These are phyloP conservation scores for Chrysemys picta DNA, from an alignment of 2,113 vertebrate species.

Conservation along the genomic window DNA sequence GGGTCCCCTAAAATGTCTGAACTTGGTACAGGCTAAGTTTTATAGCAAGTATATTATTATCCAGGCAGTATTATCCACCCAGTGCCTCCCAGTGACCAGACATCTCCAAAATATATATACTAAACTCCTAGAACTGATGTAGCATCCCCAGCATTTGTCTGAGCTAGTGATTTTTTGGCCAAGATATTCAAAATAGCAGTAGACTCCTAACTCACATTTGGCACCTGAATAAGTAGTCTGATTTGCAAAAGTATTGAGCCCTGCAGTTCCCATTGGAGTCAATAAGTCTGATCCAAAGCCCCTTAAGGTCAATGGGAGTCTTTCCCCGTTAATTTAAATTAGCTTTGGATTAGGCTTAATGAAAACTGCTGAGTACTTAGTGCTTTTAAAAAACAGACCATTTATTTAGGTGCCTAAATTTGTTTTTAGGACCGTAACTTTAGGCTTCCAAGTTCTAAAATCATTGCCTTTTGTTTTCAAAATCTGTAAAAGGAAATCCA, in stretches of 20 bases:
- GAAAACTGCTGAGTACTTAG: not conserved
- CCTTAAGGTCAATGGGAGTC: not conserved
- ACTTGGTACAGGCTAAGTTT: not conserved
- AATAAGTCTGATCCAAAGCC: not conserved
- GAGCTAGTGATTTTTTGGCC: not conserved
- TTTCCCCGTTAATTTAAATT: not conserved
- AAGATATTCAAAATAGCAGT: not conserved
- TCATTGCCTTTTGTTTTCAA: not conserved
- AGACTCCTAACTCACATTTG: not conserved
- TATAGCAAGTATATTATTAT: not conserved
- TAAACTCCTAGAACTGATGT: not conserved
- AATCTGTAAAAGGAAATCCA: not conserved
- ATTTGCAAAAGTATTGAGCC: not conserved
- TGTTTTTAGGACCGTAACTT: not conserved
- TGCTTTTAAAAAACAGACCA: not conserved
- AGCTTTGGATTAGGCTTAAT: not conserved
- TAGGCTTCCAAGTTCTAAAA: not conserved
- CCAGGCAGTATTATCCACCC: not conserved
- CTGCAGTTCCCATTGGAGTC: not conserved
- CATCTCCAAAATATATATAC: not conserved
- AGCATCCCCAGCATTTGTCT: not conserved
- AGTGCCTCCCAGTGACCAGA: fast-evolving
- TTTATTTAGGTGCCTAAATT: not conserved
- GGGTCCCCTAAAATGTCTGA: not conserved
- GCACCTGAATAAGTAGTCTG: not conserved